Conservation (phyloP, 2,113 vertebrate species). For the Ceyx melanurus region DNA sequence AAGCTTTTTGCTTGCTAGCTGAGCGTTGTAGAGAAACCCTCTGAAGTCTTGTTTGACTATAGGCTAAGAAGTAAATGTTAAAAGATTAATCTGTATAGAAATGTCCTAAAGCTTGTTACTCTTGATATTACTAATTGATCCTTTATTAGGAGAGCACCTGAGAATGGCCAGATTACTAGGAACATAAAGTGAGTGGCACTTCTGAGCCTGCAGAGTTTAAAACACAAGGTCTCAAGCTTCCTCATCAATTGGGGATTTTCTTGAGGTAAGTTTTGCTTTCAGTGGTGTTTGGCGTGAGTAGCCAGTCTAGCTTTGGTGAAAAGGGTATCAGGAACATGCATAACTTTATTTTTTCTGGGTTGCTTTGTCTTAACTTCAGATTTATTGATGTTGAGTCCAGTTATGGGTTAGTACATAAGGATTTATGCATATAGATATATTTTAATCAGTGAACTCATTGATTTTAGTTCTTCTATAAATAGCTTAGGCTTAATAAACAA, state of each 20-base stretch:
- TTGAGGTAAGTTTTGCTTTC: neutral
- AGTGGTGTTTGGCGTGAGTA: neutral
- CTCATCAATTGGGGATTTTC: neutral
- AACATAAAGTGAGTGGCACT: neutral
- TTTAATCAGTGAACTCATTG: neutral
- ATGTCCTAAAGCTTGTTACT: neutral
- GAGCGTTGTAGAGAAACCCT: neutral
- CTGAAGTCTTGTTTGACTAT: neutral
- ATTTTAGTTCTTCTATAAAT: neutral
- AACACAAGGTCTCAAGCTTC: neutral
- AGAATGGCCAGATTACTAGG: neutral
- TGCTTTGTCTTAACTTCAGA: neutral
- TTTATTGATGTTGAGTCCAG: neutral
- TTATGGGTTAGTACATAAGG: neutral
- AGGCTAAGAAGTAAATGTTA: neutral
- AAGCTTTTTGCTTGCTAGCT: constrained; percentile 5
- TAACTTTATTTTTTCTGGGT: neutral
- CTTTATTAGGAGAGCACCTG: neutral
- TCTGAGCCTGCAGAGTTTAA: neutral
- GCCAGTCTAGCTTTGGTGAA: neutral
- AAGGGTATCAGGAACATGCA: neutral
- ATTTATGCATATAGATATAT: neutral
- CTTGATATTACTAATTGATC: neutral
- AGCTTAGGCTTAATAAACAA: neutral
- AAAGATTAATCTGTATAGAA: neutral